A percentile compares a stretch with the other conserved stretches of the same genome.
Evolutionary conservation across 2,888 invertebrate species (phyloP).

Genomic region (Fragum sueziense): DNA sequence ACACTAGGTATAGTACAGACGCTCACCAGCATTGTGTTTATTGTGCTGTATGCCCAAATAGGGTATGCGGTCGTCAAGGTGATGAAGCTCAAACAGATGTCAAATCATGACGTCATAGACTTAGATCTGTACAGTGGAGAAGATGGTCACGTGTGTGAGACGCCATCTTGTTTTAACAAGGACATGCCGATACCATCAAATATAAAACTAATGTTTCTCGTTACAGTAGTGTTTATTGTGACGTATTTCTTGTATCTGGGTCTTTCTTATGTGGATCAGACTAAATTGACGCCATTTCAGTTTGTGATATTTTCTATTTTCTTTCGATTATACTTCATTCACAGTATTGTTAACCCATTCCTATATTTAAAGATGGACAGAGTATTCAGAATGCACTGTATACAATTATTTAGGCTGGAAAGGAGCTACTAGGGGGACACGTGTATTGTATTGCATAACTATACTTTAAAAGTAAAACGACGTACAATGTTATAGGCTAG

Average conservation of each 20-base stretch:
- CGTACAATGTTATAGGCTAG: background rate
- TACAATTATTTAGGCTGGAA: slow-evolving; percentile 1
- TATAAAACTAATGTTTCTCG: slow-evolving; percentile 50
- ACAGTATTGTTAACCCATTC: slow-evolving; percentile 55
- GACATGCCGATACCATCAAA: slow-evolving; percentile 42
- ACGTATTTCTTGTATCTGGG: slow-evolving; percentile 45
- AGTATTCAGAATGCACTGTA: slow-evolving; percentile 43
- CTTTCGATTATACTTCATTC: slow-evolving; percentile 52
- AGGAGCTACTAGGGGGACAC: background rate
- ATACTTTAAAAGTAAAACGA: background rate
- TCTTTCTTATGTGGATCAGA: slow-evolving; percentile 52
- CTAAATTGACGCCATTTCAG: slow-evolving; percentile 32
- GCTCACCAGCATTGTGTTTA: slow-evolving; percentile 32
- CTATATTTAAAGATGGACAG: slow-evolving; percentile 53
- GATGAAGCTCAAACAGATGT: slow-evolving; percentile 27
- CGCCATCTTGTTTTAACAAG: slow-evolving; percentile 23
- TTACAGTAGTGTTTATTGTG: slow-evolving; percentile 53
- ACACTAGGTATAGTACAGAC: slow-evolving; percentile 31
- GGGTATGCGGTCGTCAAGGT: slow-evolving; percentile 43
- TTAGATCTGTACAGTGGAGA: background rate
- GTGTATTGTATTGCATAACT: too few species aligned
- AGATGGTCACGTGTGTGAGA: background rate
- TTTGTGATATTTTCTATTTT: slow-evolving; percentile 47
- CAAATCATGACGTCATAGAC: background rate
- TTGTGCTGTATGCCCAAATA: slow-evolving; percentile 47